Percentiles rank a stretch among this genome's conserved stretches.
Evolutionary conservation across 2,888 invertebrate species (phyloP).

Genomic region (Trichopoda pennipes): DNA sequence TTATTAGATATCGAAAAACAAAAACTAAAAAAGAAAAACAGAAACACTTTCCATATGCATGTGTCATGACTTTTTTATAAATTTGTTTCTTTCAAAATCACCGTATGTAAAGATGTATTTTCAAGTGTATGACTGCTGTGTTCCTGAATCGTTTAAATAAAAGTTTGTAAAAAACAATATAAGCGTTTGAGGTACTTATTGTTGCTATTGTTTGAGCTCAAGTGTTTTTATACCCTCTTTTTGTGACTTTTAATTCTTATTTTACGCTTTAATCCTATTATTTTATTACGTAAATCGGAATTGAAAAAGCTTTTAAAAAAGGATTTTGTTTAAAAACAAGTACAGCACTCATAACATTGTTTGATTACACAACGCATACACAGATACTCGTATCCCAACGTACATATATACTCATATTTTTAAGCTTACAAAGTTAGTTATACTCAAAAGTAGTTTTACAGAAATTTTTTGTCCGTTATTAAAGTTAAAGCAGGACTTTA

Average conservation of each 20-base stretch:
- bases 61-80: conserved; percentile 32
- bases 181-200: conserved; percentile 23
- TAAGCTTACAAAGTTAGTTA: not conserved
- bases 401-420: not conserved
- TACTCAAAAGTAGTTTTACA: not conserved
- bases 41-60: not conserved
- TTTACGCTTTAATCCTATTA: conserved; percentile 74
- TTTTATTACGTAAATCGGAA: conserved; percentile 73
- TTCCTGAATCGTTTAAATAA: conserved; percentile 25
- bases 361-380: conserved; percentile 21
- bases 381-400: too few relatives aligned
- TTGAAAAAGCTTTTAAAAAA: conserved; percentile 69
- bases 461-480: not conserved
- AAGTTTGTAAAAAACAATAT: conserved; percentile 27
- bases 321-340: conserved; percentile 56
- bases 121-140: not conserved
- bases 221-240: conserved; percentile 30
- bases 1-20: too few relatives aligned
- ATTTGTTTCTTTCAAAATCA: not conserved
- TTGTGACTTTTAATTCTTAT: conserved; percentile 66
- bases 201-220: not conserved
- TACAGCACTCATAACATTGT: conserved; percentile 53
- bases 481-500: too few relatives aligned
- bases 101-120: not conserved
- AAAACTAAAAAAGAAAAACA: too few relatives aligned